phyloP scores from a whole-genome alignment of 2,113 vertebrate species.

The Oxygymnocypris stewartii region DNA sequence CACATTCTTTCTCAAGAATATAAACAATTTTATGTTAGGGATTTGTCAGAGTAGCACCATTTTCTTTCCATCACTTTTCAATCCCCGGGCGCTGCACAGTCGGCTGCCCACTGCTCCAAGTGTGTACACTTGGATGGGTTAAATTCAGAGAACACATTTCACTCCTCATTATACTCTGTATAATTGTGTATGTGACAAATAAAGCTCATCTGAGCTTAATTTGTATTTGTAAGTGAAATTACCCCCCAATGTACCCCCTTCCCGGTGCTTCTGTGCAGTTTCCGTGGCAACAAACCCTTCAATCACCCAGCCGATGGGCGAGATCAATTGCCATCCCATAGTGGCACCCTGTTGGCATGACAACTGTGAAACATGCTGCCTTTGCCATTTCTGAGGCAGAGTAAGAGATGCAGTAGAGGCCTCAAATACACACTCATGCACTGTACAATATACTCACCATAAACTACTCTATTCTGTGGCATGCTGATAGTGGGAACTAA shows the following conservation, averaged over 20 bases:
- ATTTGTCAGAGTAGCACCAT: neutral
- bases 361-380: conserved; percentile 38
- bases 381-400: conserved; percentile 39
- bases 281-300: conserved; percentile 46
- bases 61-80: conserved; percentile 24
- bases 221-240: too few relatives aligned
- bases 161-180: too few relatives aligned
- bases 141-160: too few relatives aligned
- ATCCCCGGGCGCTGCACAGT: too few relatives aligned
- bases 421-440: conserved; percentile 21
- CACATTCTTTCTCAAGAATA: neutral
- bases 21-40: neutral
- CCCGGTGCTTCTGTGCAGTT: neutral
- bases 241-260: conserved; percentile 34
- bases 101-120: too few relatives aligned
- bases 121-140: too few relatives aligned
- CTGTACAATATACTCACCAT: neutral
- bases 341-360: conserved; percentile 41
- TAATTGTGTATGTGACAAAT: too few relatives aligned
- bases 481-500: neutral
- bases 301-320: conserved; percentile 34
- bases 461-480: neutral
- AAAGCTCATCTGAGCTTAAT: too few relatives aligned
- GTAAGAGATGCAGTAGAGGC: conserved; percentile 22
- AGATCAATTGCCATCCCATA: conserved; percentile 41